Evolutionary conservation across 2,113 vertebrate genomes (phyloP).

Genomic region (Callaeas wilsoni): DNA sequence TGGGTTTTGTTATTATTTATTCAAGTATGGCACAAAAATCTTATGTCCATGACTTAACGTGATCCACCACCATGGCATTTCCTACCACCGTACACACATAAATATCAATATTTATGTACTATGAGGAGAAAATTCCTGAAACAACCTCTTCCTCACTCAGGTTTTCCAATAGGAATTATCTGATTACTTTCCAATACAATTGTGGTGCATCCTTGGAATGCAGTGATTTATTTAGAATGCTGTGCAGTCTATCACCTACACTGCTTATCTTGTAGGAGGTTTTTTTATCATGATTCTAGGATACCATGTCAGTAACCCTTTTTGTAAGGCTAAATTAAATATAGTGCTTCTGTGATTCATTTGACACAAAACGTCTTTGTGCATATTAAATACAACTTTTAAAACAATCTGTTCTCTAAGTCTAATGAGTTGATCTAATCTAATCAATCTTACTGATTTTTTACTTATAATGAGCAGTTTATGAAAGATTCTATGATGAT

Average conservation of each 20-base stretch:
- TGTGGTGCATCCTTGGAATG: not conserved
- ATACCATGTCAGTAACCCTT: not conserved
- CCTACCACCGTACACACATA: not conserved
- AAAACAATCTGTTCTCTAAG: not conserved
- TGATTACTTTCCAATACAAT: not conserved
- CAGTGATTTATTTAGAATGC: not conserved
- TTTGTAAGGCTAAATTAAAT: conserved; percentile 27
- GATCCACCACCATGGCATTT: not conserved
- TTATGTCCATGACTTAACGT: not conserved
- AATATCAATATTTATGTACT: not conserved
- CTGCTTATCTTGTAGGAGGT: not conserved
- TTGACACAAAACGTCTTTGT: not conserved
- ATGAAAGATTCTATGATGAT: not conserved
- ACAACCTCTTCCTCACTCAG: not conserved
- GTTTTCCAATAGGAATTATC: not conserved
- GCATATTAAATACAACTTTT: not conserved
- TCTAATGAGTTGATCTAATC: conserved; percentile 2
- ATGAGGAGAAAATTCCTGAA: not conserved
- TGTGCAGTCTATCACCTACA: not conserved
- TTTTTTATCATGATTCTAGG: not conserved
- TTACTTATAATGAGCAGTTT: not conserved
- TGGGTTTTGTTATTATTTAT: not conserved
- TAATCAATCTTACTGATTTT: not conserved
- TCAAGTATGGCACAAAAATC: not conserved
- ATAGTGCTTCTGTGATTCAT: not conserved